Base-by-base conservation (phyloP, 2,888 invertebrate species). In the Patella caerulea region DNA sequence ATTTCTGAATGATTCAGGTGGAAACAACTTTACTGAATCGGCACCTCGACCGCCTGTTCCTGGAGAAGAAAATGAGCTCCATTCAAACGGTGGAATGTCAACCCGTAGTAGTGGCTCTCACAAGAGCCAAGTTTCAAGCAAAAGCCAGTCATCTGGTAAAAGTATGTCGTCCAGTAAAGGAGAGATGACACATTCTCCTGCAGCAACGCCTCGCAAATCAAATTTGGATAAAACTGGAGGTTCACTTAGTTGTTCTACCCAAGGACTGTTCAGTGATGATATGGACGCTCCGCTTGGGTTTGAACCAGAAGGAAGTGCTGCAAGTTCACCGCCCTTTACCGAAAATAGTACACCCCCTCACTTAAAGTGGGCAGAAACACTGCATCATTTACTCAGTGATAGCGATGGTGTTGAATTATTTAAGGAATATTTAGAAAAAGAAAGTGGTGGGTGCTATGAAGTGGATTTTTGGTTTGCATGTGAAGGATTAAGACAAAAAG, bases 371-470 rank as follows among this genome's bases (percentile, higher is more conserved):
- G 96, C 97, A 72, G 94, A 95, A 86, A 96, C 95, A 88, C 94
- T 98, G 88, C 95, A 95, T 91, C 94, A 95, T 89, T 93, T 98
- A 86, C 94, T 98, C 87, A 95, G 96, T 71, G 98, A 98, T 93
- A 94, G 95, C 84, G 96, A 97, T 91, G 98, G 98, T 81, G 96
- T 97, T 86, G 94, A 95, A 81, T 93, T 97, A 90, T 98, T 97
- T 93, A 95, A 95, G 92, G 84, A 88, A 77, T 93, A 90, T 83
- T 87, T 93, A 34, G 87, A 88, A 17, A 86, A 89, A 79, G 92
- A 92, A 83, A 85, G 86, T 15, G 88, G 88, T 34, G 89, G 89
- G 56, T 84, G 88, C 15, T 86, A 87, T 76, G 84, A 86, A 53
- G 82, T 91, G 17, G 89, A 92, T 77, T 98, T 98, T 93, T 97